Evolutionary conservation across 2,797 vertebrate species (phyloP).

Genomic region (Anguilla megastoma): DNA sequence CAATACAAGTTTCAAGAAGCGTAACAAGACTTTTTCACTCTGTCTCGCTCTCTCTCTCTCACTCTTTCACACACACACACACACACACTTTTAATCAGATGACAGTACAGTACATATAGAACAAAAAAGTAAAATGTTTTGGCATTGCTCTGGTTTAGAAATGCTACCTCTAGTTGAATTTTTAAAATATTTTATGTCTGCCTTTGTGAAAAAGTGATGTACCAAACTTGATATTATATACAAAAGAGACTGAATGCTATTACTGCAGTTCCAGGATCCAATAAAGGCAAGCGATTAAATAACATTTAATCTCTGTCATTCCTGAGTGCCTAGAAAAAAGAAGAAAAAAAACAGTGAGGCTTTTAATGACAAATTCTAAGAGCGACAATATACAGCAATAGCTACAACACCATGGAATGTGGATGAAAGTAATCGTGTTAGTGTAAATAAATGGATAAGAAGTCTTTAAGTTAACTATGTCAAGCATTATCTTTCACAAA

Average conservation of each 20-base stretch:
- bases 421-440: constrained; percentile 55
- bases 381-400: constrained; percentile 39
- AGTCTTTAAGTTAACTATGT: constrained; percentile 37
- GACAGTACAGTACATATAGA: neutral
- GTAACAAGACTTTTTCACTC: too few relatives aligned
- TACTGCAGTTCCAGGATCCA: constrained; percentile 30
- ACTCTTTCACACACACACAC: neutral
- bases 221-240: constrained; percentile 31
- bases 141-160: neutral
- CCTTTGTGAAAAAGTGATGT: constrained; percentile 36
- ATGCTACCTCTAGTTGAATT: neutral
- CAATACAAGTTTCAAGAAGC: neutral
- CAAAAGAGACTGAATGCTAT: constrained; percentile 34
- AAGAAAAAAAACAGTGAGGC: constrained; percentile 35
- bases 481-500: constrained; percentile 42
- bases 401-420: constrained; percentile 37
- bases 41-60: neutral
- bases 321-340: constrained; percentile 24
- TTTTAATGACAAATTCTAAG: constrained; percentile 43
- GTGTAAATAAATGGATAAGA: constrained; percentile 46
- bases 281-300: constrained; percentile 40
- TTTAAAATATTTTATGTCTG: constrained; percentile 27
- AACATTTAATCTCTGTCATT: constrained; percentile 48
- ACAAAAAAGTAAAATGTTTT: constrained; percentile 24
- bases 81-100: neutral